Evolutionary conservation across 2,888 invertebrate species (phyloP).

Genomic region (Busseola fusca): DNA sequence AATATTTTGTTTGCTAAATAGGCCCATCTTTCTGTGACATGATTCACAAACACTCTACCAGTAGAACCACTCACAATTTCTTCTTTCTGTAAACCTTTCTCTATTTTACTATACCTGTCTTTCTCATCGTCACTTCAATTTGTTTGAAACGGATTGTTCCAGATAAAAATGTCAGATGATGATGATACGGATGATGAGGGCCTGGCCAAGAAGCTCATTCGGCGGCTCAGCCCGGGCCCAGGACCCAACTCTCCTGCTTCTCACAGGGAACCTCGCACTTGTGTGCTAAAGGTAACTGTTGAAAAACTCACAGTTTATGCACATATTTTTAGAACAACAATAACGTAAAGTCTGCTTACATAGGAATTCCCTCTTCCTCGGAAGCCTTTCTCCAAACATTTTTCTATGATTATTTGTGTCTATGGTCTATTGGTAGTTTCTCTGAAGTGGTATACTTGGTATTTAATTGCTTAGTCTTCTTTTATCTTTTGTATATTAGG

Average conservation of each 20-base stretch:
- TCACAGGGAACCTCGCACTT: constrained; percentile 93
- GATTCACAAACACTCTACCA: constrained; percentile 39
- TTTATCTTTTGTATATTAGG: background rate
- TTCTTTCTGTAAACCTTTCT: constrained; percentile 15
- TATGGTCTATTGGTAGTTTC: background rate
- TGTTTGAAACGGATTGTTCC: constrained; percentile 56
- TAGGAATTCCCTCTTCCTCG: constrained; percentile 19
- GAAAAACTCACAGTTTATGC: constrained; percentile 16
- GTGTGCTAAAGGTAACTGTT: constrained; percentile 91
- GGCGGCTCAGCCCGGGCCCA: constrained; percentile 81
- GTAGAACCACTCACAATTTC: constrained; percentile 10
- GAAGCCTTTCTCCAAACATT: constrained; percentile 14
- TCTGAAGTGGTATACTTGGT: background rate
- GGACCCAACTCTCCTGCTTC: constrained; percentile 88
- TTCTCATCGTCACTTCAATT: constrained; percentile 31
- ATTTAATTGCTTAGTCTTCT: background rate
- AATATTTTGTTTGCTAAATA: constrained; percentile 1
- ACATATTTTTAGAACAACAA: constrained; percentile 3
- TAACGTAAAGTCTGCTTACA: background rate
- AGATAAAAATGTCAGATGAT: constrained; percentile 85
- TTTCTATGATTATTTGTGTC: background rate
- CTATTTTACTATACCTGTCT: background rate
- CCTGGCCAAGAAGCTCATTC: constrained; percentile 77
- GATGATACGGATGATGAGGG: constrained; percentile 86
- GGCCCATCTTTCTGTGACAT: constrained; percentile 41